Percentiles rank a stretch among this genome's conserved stretches.
Conservation (phyloP, 2,888 invertebrate genomes). For the Acutogordius australiensis region DNA sequence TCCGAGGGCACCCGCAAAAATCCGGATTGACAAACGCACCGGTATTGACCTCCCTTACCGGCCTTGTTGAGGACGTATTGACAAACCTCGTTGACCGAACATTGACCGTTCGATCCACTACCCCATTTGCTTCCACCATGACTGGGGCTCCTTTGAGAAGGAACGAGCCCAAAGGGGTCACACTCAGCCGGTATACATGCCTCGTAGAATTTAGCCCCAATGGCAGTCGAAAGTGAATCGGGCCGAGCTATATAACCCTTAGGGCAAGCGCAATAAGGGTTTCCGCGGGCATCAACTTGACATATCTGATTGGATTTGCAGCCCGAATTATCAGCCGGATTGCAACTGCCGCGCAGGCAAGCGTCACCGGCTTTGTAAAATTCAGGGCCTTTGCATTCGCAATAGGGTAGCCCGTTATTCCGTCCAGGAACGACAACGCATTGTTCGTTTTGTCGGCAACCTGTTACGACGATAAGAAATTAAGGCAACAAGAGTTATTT, state of each 20-base stretch:
- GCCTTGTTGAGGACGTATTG: neutral
- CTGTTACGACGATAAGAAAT: no score
- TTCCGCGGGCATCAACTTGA: neutral
- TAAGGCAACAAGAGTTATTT: no score
- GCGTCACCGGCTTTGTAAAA: neutral
- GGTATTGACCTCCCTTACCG: neutral
- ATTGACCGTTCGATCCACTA: neutral
- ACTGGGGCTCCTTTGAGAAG: no score
- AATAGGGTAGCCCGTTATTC: neutral
- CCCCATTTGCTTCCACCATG: neutral
- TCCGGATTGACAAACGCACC: neutral
- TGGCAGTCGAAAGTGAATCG: neutral
- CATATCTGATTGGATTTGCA: neutral
- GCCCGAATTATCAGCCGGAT: conserved; percentile 2
- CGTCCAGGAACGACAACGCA: neutral
- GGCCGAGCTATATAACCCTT: neutral
- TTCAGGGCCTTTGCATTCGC: neutral
- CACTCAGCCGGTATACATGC: neutral
- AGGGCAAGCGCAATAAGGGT: conserved; percentile 1
- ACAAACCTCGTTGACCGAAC: neutral
- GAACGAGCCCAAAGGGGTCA: neutral
- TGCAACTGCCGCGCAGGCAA: neutral
- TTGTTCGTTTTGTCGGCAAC: conserved; percentile 5
- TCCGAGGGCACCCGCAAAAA: neutral
- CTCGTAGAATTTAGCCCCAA: no score